Conservation (phyloP, 2,797 vertebrate genomes). For the Denticeps clupeoides region DNA sequence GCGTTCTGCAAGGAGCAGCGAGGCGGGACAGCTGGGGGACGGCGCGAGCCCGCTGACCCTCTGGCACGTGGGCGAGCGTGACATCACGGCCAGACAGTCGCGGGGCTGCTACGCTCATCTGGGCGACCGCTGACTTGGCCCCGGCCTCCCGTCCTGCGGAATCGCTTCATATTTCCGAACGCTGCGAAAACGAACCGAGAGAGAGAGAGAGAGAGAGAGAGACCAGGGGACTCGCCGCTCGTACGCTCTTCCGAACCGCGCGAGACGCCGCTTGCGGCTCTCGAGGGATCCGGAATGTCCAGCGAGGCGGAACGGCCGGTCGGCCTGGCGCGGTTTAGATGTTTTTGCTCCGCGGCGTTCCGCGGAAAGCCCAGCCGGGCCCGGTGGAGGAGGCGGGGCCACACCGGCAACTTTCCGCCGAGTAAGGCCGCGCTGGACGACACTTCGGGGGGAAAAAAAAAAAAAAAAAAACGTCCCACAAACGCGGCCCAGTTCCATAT, state of each 20-base stretch:
- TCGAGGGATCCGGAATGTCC: not conserved
- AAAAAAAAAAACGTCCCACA: too few relatives aligned
- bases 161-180: constrained; percentile 5
- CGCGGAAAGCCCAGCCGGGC: too few relatives aligned
- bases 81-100: constrained; percentile 16
- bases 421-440: too few relatives aligned
- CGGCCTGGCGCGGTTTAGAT: constrained; percentile 13
- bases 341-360: constrained; percentile 4
- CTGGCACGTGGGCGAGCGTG: constrained; percentile 10
- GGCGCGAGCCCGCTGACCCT: constrained; percentile 9
- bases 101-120: constrained; percentile 13
- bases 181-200: constrained; percentile 3
- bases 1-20: not conserved
- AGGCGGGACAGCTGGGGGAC: too few relatives aligned
- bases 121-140: constrained; percentile 6
- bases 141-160: constrained; percentile 3
- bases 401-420: too few relatives aligned
- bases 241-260: constrained; percentile 2
- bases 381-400: too few relatives aligned
- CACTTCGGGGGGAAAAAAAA: too few relatives aligned
- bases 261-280: constrained; percentile 10
- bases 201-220: not conserved
- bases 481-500: too few relatives aligned
- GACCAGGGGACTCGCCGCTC: not conserved
- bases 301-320: constrained; percentile 12